Conservation (phyloP, 2,113 vertebrate species). For the Oreotrochilus melanogaster region DNA sequence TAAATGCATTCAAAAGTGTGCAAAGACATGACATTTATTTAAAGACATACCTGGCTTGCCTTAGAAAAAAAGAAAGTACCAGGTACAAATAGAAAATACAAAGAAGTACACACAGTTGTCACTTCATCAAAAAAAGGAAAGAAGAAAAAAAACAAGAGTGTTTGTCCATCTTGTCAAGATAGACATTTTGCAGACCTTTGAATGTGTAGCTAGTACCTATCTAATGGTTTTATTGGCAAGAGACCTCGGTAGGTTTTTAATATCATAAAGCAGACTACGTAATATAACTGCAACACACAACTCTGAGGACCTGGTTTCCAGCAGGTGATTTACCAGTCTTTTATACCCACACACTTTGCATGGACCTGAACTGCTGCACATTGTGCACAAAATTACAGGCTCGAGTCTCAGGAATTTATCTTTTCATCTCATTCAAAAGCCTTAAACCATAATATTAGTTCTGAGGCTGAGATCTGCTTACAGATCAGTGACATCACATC, state of each 20-base stretch:
- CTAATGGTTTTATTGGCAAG: constrained; percentile 2
- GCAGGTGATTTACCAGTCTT: background rate
- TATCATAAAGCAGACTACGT: background rate
- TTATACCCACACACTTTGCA: background rate
- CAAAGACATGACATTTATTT: background rate
- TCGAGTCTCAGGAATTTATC: background rate
- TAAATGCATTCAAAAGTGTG: background rate
- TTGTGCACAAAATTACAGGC: background rate
- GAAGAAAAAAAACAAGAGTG: background rate
- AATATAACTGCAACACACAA: background rate
- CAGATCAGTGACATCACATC: constrained; percentile 59
- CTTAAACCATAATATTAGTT: constrained; percentile 62
- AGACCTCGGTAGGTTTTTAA: background rate
- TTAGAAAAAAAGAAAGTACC: background rate
- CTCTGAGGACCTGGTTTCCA: constrained; percentile 8
- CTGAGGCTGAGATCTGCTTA: constrained; percentile 59
- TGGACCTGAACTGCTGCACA: background rate
- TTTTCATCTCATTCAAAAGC: constrained; percentile 40
- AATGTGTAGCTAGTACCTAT: background rate
- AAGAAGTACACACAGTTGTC: background rate
- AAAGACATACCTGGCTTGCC: background rate
- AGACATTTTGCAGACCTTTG: background rate
- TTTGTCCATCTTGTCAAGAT: background rate
- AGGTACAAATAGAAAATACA: background rate
- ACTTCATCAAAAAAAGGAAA: background rate